Evolutionary conservation across 2,113 vertebrate species (phyloP).

Genomic region (Pipa parva): DNA sequence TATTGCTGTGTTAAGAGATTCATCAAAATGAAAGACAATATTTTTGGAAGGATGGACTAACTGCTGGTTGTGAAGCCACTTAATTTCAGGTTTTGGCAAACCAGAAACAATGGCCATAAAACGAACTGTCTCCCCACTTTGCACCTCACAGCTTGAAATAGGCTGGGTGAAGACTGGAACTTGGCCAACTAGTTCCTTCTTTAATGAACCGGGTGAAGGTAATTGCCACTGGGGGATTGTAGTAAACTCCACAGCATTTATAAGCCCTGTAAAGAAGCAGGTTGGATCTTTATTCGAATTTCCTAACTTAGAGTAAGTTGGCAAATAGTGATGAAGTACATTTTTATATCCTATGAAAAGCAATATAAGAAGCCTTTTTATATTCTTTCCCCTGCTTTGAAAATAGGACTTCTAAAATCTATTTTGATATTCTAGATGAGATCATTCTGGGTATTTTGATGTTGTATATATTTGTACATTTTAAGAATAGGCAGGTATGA

Average conservation of each 20-base stretch:
- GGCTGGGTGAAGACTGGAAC: conserved; percentile 83
- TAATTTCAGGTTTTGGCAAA: conserved; percentile 77
- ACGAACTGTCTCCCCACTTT: conserved; percentile 80
- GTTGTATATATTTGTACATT: too few relatives aligned
- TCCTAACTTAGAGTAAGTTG: not conserved
- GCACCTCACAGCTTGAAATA: conserved; percentile 77
- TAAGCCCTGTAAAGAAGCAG: conserved; percentile 90
- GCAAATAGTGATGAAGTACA: not conserved
- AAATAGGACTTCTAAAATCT: too few relatives aligned
- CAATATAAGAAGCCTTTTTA: not conserved
- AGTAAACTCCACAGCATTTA: conserved; percentile 65
- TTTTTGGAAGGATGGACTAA: conserved; percentile 76
- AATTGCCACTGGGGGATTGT: conserved; percentile 65
- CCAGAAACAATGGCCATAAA: conserved; percentile 80
- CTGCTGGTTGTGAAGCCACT: conserved; percentile 83
- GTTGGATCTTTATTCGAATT: conserved; percentile 61
- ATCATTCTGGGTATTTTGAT: too few relatives aligned
- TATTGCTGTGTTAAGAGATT: conserved; percentile 77
- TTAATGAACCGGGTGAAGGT: conserved; percentile 74
- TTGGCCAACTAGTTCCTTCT: conserved; percentile 76
- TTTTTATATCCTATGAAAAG: too few relatives aligned
- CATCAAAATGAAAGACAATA: conserved; percentile 87
- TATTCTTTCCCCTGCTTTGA: too few relatives aligned
- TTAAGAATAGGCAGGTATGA: too few relatives aligned
- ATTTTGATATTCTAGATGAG: too few relatives aligned